A percentile compares a stretch with the other conserved stretches of the same genome.
Evolutionary conservation across 2,113 vertebrate genomes (phyloP).

Genomic region (Athene cunicularia): DNA sequence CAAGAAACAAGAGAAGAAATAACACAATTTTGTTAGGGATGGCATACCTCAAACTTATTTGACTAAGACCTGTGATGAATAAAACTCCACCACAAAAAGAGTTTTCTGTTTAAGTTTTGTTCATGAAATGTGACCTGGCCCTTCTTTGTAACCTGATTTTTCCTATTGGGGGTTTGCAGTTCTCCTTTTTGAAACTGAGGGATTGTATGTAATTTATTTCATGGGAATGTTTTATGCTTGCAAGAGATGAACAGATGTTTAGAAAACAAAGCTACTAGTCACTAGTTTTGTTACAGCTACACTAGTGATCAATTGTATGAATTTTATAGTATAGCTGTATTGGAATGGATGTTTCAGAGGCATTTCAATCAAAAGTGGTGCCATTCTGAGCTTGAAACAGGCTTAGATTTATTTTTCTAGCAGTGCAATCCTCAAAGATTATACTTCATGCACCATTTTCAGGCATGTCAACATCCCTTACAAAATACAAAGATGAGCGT

Average conservation of each 20-base stretch:
- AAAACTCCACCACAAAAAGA: neutral
- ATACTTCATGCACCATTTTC: constrained; percentile 77
- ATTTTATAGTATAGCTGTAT: constrained; percentile 62
- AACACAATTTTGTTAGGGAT: neutral
- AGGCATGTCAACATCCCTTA: constrained; percentile 77
- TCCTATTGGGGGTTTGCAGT: neutral
- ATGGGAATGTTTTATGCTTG: neutral
- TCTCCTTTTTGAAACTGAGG: neutral
- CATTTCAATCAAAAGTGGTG: constrained; percentile 76
- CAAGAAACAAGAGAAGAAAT: neutral
- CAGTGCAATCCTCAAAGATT: constrained; percentile 75
- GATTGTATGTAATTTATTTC: constrained; percentile 16
- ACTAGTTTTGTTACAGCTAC: constrained; percentile 56
- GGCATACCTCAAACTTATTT: neutral
- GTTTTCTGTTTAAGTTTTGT: neutral
- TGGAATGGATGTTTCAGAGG: constrained; percentile 67
- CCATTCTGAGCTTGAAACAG: constrained; percentile 71
- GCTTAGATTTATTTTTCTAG: constrained; percentile 76
- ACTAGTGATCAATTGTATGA: constrained; percentile 66
- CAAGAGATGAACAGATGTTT: constrained; percentile 63
- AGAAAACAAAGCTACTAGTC: constrained; percentile 64
- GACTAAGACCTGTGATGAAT: neutral
- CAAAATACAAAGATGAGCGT: constrained; percentile 74
- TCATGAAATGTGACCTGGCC: neutral
- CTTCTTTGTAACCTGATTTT: neutral